phyloP scores from a whole-genome alignment of 2,797 vertebrate genomes.

The Galagoides demidoff region DNA sequence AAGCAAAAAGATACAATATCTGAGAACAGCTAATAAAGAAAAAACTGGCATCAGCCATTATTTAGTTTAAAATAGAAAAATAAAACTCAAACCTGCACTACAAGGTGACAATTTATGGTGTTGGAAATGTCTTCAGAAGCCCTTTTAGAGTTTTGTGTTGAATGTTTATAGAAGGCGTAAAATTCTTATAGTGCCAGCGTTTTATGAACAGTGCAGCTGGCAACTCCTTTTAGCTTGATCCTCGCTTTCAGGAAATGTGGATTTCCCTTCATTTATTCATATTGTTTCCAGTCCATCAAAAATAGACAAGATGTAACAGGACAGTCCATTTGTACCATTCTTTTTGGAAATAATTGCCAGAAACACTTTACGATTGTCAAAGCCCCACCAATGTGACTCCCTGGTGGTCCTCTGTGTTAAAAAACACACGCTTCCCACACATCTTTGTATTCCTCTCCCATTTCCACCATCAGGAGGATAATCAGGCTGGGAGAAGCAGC shows the following conservation, averaged over 20 bases:
- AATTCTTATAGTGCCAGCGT: constrained; percentile 64
- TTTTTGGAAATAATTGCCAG: constrained; percentile 67
- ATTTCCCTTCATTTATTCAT: constrained; percentile 76
- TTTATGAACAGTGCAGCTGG: constrained; percentile 76
- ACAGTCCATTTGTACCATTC: constrained; percentile 54
- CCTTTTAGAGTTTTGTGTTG: constrained; percentile 68
- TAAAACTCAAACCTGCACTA: constrained; percentile 67
- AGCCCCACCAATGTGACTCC: constrained; percentile 26
- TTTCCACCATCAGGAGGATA: constrained; percentile 55
- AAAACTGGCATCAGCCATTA: constrained; percentile 17
- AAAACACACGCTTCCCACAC: not conserved
- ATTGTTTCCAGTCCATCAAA: constrained; percentile 80
- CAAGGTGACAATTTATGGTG: constrained; percentile 59
- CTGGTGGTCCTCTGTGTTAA: constrained; percentile 39
- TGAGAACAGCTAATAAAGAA: constrained; percentile 64
- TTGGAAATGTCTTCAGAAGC: constrained; percentile 75
- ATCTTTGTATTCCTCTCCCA: constrained; percentile 70
- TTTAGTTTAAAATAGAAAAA: constrained; percentile 78
- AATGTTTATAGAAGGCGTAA: constrained; percentile 78
- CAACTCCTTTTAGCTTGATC: constrained; percentile 61
- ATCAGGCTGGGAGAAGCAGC: constrained; percentile 63
- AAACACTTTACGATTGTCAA: constrained; percentile 65
- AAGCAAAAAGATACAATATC: constrained; percentile 29
- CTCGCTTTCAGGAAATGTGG: constrained; percentile 63
- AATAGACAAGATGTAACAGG: constrained; percentile 78